A percentile compares a stretch with the other conserved stretches of the same genome.
phyloP scores from a whole-genome alignment of 1,140 invertebrate species.

The Eupristina koningsbergeri region DNA sequence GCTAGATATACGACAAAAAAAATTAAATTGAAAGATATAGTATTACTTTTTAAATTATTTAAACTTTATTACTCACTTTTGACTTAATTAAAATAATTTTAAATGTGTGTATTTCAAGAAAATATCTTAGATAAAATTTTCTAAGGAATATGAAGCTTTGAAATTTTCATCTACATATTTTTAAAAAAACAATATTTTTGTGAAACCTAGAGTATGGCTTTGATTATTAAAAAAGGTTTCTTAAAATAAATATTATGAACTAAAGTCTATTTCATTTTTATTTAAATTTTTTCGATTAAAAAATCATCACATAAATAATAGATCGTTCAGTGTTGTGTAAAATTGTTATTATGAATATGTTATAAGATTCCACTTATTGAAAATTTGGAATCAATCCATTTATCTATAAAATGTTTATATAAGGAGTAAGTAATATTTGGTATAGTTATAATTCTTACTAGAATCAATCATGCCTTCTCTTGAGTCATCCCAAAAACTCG shows the following conservation, averaged over 20 bases:
- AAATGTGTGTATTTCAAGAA: not conserved
- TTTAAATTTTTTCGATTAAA: not conserved
- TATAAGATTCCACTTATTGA: too few species aligned
- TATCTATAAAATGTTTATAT: not conserved
- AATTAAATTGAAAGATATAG: not conserved
- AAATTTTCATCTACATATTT: not conserved
- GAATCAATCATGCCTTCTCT: not conserved
- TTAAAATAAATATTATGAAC: not conserved
- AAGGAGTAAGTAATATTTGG: not conserved
- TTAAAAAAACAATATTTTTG: too few species aligned
- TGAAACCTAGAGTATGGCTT: constrained; percentile 21
- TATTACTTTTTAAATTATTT: constrained; percentile 3
- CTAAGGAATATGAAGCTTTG: not conserved
- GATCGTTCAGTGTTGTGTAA: too few species aligned
- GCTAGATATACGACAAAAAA: not conserved
- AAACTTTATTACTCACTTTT: not conserved
- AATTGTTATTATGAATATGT: too few species aligned
- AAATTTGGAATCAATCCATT: not conserved
- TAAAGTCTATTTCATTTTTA: not conserved
- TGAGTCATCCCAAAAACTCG: not conserved
- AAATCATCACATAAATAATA: not conserved
- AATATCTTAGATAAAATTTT: not conserved
- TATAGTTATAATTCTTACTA: not conserved
- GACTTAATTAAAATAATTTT: constrained; percentile 1
- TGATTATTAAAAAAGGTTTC: constrained; percentile 43